Evolutionary conservation across 2,888 invertebrate genomes (phyloP), one percentile per base, ranked within the genome.

Genomic region (Drosophila kuntzei): DNA sequence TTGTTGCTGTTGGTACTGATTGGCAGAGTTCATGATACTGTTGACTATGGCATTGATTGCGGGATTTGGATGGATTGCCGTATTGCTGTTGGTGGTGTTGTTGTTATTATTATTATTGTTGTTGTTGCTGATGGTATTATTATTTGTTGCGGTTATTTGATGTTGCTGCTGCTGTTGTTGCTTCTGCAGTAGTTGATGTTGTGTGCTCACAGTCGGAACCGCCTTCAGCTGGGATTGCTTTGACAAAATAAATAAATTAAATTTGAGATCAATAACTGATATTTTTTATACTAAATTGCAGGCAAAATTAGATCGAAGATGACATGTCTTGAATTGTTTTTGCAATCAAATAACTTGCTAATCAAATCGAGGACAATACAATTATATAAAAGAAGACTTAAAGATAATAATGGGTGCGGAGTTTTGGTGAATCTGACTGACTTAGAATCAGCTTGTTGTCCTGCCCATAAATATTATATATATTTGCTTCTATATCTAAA

Each of bases 11-110:
- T 95, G 95, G 91, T 96, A 96, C 90, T 96, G 96, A 91, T 96
- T 96, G 41, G 96, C 96, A 8, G 96, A 96, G 90, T 96, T 96
- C 95, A 96, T 96, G 37, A 96, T 94, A 90, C 96, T 96, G 71
- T 95, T 96, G 70, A 96, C 95, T 79, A 97, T 94, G 51, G 96
- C 96, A 90, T 94, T 96, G 81, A 96, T 96, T 62, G 95, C 95
- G 32, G 92, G 91, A 79, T 94, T 94, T 22, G 91, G 85, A 80
- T 92, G 89, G 72, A 91, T 84, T 61, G 91, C 80, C 65, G 89
- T 82, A 27, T 77, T 80, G 51, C 71, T 80, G 34, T 71, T 81
- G 39, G 65, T 73, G 46, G 76, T 68, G 47, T 65, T 76, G 39
- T 60, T 86, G 69, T 55, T 87, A 70, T 61, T 76, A 14, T 58